Base-by-base conservation (phyloP, 2,888 invertebrate species). In the Macropis europaea region DNA sequence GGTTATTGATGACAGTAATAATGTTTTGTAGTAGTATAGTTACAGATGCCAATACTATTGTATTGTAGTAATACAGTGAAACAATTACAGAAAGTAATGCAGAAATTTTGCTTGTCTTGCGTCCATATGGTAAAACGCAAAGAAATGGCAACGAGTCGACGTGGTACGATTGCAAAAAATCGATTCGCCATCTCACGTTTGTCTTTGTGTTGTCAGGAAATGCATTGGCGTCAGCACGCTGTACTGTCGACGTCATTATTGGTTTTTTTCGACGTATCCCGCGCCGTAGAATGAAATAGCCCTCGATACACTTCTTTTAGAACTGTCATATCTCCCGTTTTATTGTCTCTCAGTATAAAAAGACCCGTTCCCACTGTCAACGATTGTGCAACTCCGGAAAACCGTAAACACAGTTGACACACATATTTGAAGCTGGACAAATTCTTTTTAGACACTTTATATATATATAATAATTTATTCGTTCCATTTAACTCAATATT, bases 281-380 rank as follows among this genome's bases (percentile, higher is more conserved):
- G 38, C 0, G n/a, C 13, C 13, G 24, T 24, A n/a, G 1, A 17
- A 11, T 4, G 38, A 61, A n/a, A 45, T 22, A 45, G 26, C 7
- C 36, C n/a, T 45, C 38, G 7, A 13, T 59, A 28, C 38, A 24
- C 38, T 59, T 59, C 36, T 52, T 28, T 38, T 19, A 19, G 34
- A 15, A 52, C 28, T 52, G 13, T 52, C 13, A 9, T 22, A 38
- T 28, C 28, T 6, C n/a, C 6, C 26, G 15, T 19, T 59, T 38
- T 28, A 34, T 34, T 52, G 38, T 2, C 15, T 9, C 13, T 4
- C 13, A 9, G 0, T 4, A 9, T 15, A 28, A 38, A 28, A 43
- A 30, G n/a, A n/a, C n/a, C n/a, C n/a, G n/a, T n/a, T n/a, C n/a
- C n/a, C n/a, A n/a, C n/a, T n/a, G n/a, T n/a, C n/a, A n/a, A n/a